Conservation (phyloP, 2,113 vertebrate species). For the Hippocampus zosterae region DNA sequence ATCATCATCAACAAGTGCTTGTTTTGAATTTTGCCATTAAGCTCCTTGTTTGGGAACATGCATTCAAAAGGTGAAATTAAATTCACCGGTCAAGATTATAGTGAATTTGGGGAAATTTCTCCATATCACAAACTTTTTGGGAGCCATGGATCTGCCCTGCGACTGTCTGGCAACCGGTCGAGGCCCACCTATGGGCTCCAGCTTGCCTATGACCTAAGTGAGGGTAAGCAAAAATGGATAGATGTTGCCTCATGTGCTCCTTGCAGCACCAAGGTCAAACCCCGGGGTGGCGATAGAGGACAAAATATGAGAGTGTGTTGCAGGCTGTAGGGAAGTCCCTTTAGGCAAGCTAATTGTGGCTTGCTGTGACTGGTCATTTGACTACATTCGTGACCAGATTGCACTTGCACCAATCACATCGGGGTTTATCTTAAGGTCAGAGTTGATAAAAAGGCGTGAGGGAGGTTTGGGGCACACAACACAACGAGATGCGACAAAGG, state of each 20-base stretch:
- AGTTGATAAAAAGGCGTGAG: too few relatives aligned
- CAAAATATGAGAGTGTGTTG: slow-evolving; percentile 3
- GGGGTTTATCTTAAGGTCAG: neutral
- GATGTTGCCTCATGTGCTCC: neutral
- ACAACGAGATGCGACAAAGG: too few relatives aligned
- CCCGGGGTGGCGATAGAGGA: neutral
- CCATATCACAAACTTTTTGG: neutral
- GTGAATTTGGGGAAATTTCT: neutral
- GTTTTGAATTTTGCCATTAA: neutral
- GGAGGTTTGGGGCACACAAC: too few relatives aligned
- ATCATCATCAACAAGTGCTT: neutral
- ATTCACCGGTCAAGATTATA: too few relatives aligned
- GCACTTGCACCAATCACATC: neutral
- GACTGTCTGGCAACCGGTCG: neutral
- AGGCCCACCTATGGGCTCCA: neutral
- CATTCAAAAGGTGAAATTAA: neutral
- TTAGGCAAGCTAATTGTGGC: neutral
- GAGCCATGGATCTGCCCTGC: neutral
- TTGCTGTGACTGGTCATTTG: neutral
- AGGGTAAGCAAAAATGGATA: neutral
- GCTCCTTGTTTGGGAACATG: neutral
- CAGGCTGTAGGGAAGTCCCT: slow-evolving; percentile 52
- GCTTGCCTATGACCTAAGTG: neutral
- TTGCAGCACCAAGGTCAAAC: neutral
- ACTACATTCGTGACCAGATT: neutral